phyloP scores from a whole-genome alignment of 1,140 invertebrate genomes.

The Eufriesea mexicana region DNA sequence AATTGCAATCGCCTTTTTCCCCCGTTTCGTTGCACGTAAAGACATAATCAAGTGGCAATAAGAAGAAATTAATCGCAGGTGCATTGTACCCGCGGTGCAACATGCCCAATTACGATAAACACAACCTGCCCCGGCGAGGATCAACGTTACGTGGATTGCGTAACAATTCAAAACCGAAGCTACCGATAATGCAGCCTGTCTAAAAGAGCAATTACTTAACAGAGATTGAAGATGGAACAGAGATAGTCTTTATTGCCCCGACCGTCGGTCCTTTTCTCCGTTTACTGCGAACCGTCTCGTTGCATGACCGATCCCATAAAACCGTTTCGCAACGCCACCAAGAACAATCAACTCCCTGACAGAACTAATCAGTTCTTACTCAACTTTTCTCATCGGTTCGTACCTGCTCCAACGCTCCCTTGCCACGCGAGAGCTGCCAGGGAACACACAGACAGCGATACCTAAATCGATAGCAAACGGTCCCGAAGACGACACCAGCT shows the following conservation, averaged over 20 bases:
- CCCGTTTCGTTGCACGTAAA: not conserved
- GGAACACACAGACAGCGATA: not conserved
- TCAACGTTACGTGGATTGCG: not conserved
- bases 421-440: not conserved
- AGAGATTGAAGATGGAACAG: not conserved
- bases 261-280: not conserved
- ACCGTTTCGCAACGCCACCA: not conserved
- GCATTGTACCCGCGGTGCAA: not conserved
- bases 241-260: not conserved
- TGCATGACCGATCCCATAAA: not conserved
- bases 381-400: not conserved
- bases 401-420: not conserved
- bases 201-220: not conserved
- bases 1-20: conserved; percentile 3
- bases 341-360: not conserved
- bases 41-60: not conserved
- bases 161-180: not conserved
- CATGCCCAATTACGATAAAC: not conserved
- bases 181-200: not conserved
- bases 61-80: not conserved
- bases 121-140: too few relatives aligned
- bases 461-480: not conserved
- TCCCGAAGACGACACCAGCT: not conserved
- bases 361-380: not conserved
- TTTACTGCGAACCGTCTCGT: not conserved